phyloP scores from a whole-genome alignment of 2,888 invertebrate genomes.

The Hydroisotoma schaefferi region DNA sequence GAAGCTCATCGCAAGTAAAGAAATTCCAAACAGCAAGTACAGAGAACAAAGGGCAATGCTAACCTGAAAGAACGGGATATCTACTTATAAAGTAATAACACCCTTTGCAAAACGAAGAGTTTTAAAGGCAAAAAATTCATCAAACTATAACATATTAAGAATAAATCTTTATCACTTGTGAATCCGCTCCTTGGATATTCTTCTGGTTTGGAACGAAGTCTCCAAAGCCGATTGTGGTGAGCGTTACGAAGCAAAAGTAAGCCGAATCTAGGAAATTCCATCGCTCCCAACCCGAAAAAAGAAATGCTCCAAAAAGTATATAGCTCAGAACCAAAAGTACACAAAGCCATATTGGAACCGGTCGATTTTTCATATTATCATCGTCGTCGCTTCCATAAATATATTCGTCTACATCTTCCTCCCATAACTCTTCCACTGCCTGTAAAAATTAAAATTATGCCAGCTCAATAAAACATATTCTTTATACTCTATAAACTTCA shows the following conservation, averaged over 20 bases:
- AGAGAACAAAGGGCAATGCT: slow-evolving; percentile 83
- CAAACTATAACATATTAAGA: slow-evolving; percentile 23
- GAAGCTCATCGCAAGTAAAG: slow-evolving; percentile 91
- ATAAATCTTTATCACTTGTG: slow-evolving; percentile 14
- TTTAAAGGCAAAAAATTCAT: no score
- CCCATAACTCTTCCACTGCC: slow-evolving; percentile 40
- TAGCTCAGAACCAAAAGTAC: slow-evolving; percentile 34
- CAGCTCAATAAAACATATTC: not conserved
- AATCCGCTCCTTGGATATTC: no score
- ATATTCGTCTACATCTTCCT: slow-evolving; percentile 42
- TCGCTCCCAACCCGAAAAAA: slow-evolving; percentile 57
- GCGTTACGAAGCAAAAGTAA: slow-evolving; percentile 89
- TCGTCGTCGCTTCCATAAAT: slow-evolving; percentile 33
- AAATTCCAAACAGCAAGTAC: slow-evolving; percentile 90
- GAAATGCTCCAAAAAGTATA: slow-evolving; percentile 27
- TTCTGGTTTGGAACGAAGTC: slow-evolving; percentile 31
- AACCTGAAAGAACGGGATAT: slow-evolving; percentile 50
- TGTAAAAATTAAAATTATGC: slow-evolving; percentile 12
- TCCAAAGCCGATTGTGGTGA: slow-evolving; percentile 71
- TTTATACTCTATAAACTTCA: not conserved
- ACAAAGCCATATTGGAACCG: slow-evolving; percentile 45
- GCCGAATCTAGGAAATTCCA: slow-evolving; percentile 85
- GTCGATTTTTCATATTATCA: slow-evolving; percentile 33
- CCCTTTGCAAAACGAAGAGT: not conserved
- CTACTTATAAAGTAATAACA: slow-evolving; percentile 48